Conservation (phyloP, 2,113 vertebrate species). For the Oenanthe oenanthe region DNA sequence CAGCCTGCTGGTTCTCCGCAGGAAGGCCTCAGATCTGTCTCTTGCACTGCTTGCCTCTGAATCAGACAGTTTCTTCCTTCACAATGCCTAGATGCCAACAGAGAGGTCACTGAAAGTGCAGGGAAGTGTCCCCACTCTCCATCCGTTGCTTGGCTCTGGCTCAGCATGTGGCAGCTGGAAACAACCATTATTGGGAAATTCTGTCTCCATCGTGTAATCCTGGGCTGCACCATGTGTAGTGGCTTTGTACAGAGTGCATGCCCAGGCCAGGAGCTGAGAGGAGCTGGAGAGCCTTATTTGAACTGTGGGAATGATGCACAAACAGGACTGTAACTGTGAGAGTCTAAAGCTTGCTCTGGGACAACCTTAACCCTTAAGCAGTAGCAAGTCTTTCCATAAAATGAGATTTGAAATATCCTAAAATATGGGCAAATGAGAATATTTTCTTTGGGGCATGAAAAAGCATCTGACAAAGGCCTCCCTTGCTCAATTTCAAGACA, state of each 20-base stretch:
- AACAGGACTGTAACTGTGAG: neutral
- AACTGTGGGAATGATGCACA: constrained; percentile 13
- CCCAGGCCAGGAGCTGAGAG: neutral
- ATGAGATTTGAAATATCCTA: neutral
- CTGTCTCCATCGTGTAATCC: neutral
- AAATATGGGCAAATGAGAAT: neutral
- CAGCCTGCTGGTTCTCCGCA: neutral
- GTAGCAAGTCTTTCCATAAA: neutral
- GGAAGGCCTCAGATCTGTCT: neutral
- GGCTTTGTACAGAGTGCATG: neutral
- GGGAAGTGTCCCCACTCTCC: neutral
- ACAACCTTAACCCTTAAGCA: constrained; percentile 18
- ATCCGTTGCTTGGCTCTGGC: fast-evolving
- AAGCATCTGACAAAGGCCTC: neutral
- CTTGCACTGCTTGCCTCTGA: neutral
- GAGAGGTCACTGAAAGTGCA: constrained; percentile 48
- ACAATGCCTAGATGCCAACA: constrained; percentile 2
- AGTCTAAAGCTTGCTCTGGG: neutral
- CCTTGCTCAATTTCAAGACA: neutral
- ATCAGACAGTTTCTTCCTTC: neutral
- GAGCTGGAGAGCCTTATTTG: neutral
- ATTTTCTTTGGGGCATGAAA: neutral
- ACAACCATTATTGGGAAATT: constrained; percentile 11
- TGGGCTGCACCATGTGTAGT: neutral
- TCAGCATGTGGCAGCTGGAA: constrained; percentile 8